Conservation (phyloP, 1,140 invertebrate genomes). For the Conus betulinus region DNA sequence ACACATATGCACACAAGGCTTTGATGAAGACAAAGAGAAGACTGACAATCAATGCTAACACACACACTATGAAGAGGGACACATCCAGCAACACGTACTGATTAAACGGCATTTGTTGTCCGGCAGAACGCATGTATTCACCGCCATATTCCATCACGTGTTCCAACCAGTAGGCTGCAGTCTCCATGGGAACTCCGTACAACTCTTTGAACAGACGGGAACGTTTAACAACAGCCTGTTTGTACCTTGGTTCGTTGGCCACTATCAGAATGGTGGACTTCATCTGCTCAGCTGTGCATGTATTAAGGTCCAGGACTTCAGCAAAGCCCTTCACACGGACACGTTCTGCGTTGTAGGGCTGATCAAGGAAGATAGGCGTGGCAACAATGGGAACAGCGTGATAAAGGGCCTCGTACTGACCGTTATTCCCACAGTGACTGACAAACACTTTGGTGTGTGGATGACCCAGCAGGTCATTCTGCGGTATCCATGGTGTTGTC, state of each 20-base stretch:
- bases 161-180: conserved; percentile 53
- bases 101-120: conserved; percentile 50
- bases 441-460: conserved; percentile 79
- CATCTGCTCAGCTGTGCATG: conserved; percentile 60
- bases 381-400: conserved; percentile 85
- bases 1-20: too few relatives aligned
- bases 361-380: conserved; percentile 84
- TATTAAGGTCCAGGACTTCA: conserved; percentile 61
- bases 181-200: conserved; percentile 37
- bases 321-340: conserved; percentile 70
- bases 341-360: conserved; percentile 76
- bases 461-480: conserved; percentile 46
- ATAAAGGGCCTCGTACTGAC: conserved; percentile 85
- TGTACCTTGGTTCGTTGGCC: conserved; percentile 31
- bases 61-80: conserved; percentile 6
- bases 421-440: conserved; percentile 85
- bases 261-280: conserved; percentile 54
- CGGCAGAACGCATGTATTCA: conserved; percentile 39
- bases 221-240: conserved; percentile 48
- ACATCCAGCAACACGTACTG: conserved; percentile 58
- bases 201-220: conserved; percentile 45
- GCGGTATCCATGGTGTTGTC: conserved; percentile 42
- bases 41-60: neutral
- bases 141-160: conserved; percentile 44
- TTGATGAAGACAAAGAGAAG: too few relatives aligned